Base-by-base conservation (phyloP, 2,888 invertebrate genomes). In the Ennomos quercinarius region DNA sequence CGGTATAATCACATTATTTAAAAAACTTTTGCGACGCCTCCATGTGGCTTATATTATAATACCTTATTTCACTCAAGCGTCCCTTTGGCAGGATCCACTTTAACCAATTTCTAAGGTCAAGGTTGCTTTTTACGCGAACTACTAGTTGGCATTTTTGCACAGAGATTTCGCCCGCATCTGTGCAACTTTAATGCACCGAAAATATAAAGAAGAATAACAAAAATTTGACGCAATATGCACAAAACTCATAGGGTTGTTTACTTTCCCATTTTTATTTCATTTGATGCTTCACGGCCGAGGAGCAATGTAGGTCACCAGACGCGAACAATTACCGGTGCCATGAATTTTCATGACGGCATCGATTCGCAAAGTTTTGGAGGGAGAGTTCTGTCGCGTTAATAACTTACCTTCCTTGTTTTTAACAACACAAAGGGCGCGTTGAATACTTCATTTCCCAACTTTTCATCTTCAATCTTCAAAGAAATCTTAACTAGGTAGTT, bases 261-360 rank as follows among this genome's bases (percentile, higher is more conserved):
- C 66, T 68, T 74, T 71, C 64, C 63, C 58, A 61, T 69, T 76
- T 63, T 66, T 57, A 57, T 69, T 67, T 65, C 55, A 69, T 70
- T 64, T 64, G 66, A 68, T 70, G 68, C 59, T 72, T 72, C 73
- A 76, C 77, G 73, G 76, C 64, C 71, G 74, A 72, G 66, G 64
- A 68, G 69, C 65, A 62, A 79, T 76, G 69, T 78, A 71, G 79
- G 78, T 77, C 78, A 76, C 64, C 71, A 73, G 72, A 69, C 72
- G 65, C 69, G 73, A 72, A 74, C 75, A 73, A 73, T 77, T 72
- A 72, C 64, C 59, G 67, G 61, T 63, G 62, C 56, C 61, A 67
- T 69, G 67, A 63, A 64, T 63, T 65, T 68, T 65, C 68, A 66
- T 68, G 57, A 61, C 57, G 44, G 55, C 63, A 64, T 60, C 66